phyloP scores from a whole-genome alignment of 2,797 vertebrate genomes.

The Euthynnus affinis region DNA sequence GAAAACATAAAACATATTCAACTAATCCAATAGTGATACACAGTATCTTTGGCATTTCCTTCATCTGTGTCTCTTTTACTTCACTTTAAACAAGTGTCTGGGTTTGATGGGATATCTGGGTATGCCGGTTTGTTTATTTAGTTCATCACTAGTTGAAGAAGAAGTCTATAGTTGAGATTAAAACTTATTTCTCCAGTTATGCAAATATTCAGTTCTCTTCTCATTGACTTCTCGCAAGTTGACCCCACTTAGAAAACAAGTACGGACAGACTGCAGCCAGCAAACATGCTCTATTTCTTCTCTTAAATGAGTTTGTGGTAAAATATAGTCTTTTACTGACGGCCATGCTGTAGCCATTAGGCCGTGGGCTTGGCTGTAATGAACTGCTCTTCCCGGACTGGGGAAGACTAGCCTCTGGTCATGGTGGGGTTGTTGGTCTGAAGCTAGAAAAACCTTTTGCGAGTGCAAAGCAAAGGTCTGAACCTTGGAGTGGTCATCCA shows the following conservation, averaged over 20 bases:
- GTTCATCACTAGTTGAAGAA: not conserved
- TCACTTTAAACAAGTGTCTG: not conserved
- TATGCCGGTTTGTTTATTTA: not conserved
- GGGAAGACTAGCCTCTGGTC: slow-evolving; percentile 57
- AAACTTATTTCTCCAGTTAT: not conserved
- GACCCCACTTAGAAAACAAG: slow-evolving; percentile 30
- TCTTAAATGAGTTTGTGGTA: slow-evolving; percentile 60
- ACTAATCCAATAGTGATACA: no score
- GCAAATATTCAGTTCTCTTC: not conserved
- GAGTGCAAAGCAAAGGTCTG: slow-evolving; percentile 59
- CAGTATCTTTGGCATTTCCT: no score
- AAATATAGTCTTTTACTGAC: slow-evolving; percentile 46
- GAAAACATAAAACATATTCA: no score
- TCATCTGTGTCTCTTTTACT: not conserved
- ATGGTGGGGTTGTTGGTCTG: slow-evolving; percentile 52
- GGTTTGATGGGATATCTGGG: not conserved
- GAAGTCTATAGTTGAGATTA: not conserved
- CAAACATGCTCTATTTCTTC: slow-evolving; percentile 44
- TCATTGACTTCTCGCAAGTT: slow-evolving; percentile 13
- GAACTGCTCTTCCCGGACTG: slow-evolving; percentile 67
- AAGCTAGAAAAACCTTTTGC: slow-evolving; percentile 33
- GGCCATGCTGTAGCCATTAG: slow-evolving; percentile 61
- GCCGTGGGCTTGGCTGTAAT: slow-evolving; percentile 55
- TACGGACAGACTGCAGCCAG: not conserved
- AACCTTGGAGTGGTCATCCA: slow-evolving; percentile 76